Base-by-base conservation (phyloP, 2,113 vertebrate species). In the Aptenodytes forsteri region DNA sequence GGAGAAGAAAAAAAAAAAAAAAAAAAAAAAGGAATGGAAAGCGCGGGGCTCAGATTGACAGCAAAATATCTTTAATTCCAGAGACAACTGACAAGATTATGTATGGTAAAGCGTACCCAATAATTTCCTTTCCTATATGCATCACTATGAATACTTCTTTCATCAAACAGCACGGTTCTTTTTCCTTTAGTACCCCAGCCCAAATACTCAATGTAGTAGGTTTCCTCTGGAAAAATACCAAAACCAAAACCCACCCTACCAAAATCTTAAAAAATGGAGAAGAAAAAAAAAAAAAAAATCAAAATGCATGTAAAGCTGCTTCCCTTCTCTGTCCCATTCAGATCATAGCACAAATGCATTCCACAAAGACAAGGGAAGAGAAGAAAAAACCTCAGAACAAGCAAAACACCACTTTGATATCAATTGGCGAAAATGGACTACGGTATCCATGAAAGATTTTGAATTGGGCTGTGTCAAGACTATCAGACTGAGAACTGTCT, bases 61-160 rank as follows among this genome's bases (percentile, higher is more conserved):
- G 55, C 19, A 40, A 27, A 89, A 13, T 6, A 38, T 30, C 36
- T 66, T 23, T 11, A 17, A 16, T 20, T 59, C 12, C 91, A 77
- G 34, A 50, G 49, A n/a, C n/a, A 61, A 12, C 13, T 10, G 34
- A 20, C 34, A 32, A 46, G 16, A 61, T 16, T 65, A 50, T 11
- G 14, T 59, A 34, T 0, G 14, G 32, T 4, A 10, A 61, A 62
- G 40, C 34, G 4, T 5, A 65, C 1, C 46, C 26, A 26, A 0
- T 1, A 2, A 70, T 18, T 30, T 15, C n/a, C 23, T 66, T 26
- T 61, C 6, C 27, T 19, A 6, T 2, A 30, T 8, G 30, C 25
- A 14, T 0, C 20, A 7, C 38, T 26, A 5, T 7, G 21, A 66
- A n/a, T 30, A 38, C 6, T 16, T 20, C 11, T 40, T 65, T 34